Evolutionary conservation across 2,888 invertebrate species (phyloP), one percentile per base, ranked within the genome.

Genomic region (Hydriomena furcata): DNA sequence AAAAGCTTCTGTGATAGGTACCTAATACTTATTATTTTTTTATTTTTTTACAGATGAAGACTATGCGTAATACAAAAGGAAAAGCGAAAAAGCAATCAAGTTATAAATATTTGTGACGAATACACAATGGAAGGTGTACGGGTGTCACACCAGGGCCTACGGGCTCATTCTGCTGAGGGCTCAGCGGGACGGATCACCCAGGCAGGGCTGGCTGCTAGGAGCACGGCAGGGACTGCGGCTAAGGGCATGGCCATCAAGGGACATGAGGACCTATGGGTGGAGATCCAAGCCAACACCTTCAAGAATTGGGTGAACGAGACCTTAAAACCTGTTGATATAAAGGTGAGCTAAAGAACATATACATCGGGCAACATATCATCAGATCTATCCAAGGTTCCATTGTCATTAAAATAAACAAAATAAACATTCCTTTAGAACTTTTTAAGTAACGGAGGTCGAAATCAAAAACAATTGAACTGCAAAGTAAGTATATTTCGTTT

Each of bases 281-380:
- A 97, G 79, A 98, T 98, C 61, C 98, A 98, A 82, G 96, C 98
- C 35, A 96, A 97, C 82, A 99, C 99, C 27, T 99, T 99, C 81
- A 93, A 96, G 66, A 99, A 99, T 85, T 99, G 99, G 99, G 97
- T 98, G 70, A 99, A 99, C 84, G 98, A 99, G 80, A 95, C 96
- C 68, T 83, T 97, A 59, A 93, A 93, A 56, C 94, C 94, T 36
- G 91, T 93, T 57, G 92, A 92, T 63, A 93, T 93, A 80, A 93
- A 93, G 92, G 93, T 93, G 79, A 40, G 82, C 2, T 17, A 27
- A 17, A n/a, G n/a, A n/a, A n/a, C n/a, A n/a, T n/a, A n/a, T n/a
- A n/a, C n/a, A n/a, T n/a, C n/a, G n/a, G n/a, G n/a, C n/a, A n/a
- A n/a, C n/a, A n/a, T n/a, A n/a, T n/a, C n/a, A n/a, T n/a, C n/a